Percentiles rank a stretch among this genome's conserved stretches.
phyloP scores from a whole-genome alignment of 2,113 vertebrate species.

The Sapajus apella region DNA sequence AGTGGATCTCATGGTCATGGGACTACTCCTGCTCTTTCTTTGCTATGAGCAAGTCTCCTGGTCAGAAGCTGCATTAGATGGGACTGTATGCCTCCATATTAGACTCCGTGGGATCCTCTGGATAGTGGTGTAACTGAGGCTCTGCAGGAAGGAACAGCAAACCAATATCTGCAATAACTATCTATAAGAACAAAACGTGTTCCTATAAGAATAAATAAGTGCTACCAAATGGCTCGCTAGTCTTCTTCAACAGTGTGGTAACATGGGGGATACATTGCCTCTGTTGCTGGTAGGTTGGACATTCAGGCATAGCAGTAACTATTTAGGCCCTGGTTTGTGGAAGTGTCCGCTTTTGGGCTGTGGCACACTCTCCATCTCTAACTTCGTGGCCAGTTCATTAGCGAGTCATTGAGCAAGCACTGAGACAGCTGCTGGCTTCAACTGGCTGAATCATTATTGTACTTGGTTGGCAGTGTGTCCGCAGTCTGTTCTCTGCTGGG shows the following conservation, averaged over 20 bases:
- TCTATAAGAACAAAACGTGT: background rate
- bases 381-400: background rate
- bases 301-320: too few species aligned
- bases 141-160: background rate
- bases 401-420: background rate
- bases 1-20: background rate
- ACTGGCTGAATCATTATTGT: background rate
- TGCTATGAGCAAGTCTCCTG: background rate
- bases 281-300: background rate
- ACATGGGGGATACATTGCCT: background rate
- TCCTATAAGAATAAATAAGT: background rate
- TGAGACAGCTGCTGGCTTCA: background rate
- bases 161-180: background rate
- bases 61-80: background rate
- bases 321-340: background rate
- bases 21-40: background rate
- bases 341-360: background rate
- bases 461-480: background rate
- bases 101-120: background rate
- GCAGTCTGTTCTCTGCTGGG: background rate
- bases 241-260: background rate
- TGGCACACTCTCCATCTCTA: background rate
- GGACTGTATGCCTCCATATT: too few species aligned
- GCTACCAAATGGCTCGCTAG: background rate
- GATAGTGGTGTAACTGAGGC: too few species aligned